Evolutionary conservation across 2,797 vertebrate genomes (phyloP).

Genomic region (Helarctos malayanus): DNA sequence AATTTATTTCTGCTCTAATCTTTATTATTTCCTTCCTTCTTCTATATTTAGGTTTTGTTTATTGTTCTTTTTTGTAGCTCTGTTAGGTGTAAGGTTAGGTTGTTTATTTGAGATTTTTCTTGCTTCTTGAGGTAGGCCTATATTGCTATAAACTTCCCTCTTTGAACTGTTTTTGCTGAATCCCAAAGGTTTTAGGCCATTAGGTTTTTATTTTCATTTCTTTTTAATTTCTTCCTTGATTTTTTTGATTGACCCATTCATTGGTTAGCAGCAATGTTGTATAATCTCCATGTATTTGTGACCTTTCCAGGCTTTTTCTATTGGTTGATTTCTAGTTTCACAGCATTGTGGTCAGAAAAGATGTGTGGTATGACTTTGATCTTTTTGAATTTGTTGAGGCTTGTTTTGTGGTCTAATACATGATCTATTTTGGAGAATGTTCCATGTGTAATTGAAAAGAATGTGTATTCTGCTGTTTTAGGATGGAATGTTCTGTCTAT

Average conservation of each 20-base stretch:
- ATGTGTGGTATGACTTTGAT: not conserved
- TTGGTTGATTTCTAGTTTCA: not conserved
- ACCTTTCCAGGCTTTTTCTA: not conserved
- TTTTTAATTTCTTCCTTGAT: not conserved
- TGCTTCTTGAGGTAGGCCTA: not conserved
- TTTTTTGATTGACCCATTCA: not conserved
- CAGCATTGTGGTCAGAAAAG: not conserved
- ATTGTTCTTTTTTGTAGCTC: not conserved
- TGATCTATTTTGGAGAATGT: not conserved
- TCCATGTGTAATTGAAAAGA: not conserved
- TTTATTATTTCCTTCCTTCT: not conserved
- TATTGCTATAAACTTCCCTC: not conserved
- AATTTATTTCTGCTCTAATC: not conserved
- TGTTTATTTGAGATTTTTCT: not conserved
- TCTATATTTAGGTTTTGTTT: not conserved
- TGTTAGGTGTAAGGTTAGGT: not conserved
- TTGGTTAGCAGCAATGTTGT: not conserved
- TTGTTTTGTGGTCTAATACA: not conserved
- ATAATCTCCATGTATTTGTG: not conserved
- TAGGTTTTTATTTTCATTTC: not conserved
- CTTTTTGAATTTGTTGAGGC: not conserved
- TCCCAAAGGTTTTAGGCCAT: not conserved
- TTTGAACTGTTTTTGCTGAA: not conserved
- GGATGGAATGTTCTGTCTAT: not conserved
- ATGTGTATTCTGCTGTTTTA: not conserved